These are phyloP conservation scores for Steatornis caripensis DNA, from an alignment of 2,113 vertebrate species.

Conservation along the genomic window DNA sequence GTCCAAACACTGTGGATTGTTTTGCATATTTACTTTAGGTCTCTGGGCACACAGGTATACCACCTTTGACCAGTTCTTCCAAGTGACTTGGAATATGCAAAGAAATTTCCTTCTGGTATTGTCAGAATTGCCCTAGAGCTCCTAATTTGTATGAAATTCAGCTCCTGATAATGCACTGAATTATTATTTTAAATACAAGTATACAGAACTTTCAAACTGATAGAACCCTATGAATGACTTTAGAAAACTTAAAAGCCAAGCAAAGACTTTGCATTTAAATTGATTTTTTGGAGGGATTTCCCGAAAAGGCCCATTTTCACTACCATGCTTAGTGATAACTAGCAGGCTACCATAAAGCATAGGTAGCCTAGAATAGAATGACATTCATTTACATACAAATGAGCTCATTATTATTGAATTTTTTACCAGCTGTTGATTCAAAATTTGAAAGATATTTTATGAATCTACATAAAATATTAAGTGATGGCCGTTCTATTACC, in stretches of 20 bases:
- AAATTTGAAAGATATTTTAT: conserved; percentile 52
- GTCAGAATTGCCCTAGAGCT: neutral
- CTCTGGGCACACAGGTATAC: neutral
- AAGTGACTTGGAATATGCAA: neutral
- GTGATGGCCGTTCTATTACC: neutral
- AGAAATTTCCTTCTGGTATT: neutral
- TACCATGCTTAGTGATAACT: conserved; percentile 19
- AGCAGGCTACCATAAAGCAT: conserved; percentile 27
- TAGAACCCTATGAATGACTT: neutral
- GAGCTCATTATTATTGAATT: conserved; percentile 59
- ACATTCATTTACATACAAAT: conserved; percentile 69
- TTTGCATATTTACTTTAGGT: neutral
- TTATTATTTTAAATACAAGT: neutral
- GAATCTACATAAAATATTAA: conserved; percentile 63
- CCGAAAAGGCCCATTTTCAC: conserved; percentile 13
- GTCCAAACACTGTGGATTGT: neutral
- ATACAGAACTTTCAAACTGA: neutral
- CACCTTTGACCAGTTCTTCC: neutral
- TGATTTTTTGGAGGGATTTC: conserved; percentile 39
- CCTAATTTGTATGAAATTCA: neutral
- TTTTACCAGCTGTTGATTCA: conserved; percentile 56
- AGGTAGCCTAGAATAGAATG: conserved; percentile 28
- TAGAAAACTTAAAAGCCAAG: neutral
- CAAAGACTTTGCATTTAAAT: conserved; percentile 56
- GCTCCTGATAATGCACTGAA: neutral